Evolutionary conservation across 2,797 vertebrate species (phyloP).

Genomic region (Hylomyscus alleni): DNA sequence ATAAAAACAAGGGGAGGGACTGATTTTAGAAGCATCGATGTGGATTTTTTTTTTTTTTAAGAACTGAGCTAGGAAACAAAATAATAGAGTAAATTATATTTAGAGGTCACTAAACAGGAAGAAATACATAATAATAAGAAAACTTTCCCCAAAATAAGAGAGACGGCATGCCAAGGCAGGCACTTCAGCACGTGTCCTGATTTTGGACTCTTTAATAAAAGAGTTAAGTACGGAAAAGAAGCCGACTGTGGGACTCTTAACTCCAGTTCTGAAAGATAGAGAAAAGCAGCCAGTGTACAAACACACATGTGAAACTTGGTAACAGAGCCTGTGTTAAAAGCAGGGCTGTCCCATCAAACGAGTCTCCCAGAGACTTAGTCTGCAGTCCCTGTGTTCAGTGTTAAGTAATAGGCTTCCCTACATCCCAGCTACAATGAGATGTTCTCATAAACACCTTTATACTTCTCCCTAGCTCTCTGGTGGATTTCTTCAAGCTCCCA

Average conservation of each 20-base stretch:
- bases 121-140: slow-evolving; percentile 65
- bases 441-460: slow-evolving; percentile 30
- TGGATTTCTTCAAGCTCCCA: slow-evolving; percentile 52
- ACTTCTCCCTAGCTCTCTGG: slow-evolving; percentile 31
- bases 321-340: slow-evolving; percentile 64
- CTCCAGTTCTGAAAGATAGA: slow-evolving; percentile 40
- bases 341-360: slow-evolving; percentile 52
- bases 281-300: neutral
- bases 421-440: slow-evolving; percentile 30
- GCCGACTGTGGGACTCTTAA: slow-evolving; percentile 63
- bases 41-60: neutral
- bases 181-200: neutral
- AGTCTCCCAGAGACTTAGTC: slow-evolving; percentile 22
- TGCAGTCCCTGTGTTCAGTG: slow-evolving; percentile 36
- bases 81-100: neutral
- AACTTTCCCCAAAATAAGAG: neutral
- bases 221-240: slow-evolving; percentile 5
- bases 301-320: slow-evolving; percentile 56
- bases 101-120: slow-evolving; percentile 51
- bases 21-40: slow-evolving; percentile 72
- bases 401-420: slow-evolving; percentile 63
- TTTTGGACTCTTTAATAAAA: slow-evolving; percentile 55
- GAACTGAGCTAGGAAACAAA: slow-evolving; percentile 58
- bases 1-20: slow-evolving; percentile 64
- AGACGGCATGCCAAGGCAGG: slow-evolving; percentile 65